Conservation (phyloP, 2,797 vertebrate genomes). For the Cottoperca gobio region DNA sequence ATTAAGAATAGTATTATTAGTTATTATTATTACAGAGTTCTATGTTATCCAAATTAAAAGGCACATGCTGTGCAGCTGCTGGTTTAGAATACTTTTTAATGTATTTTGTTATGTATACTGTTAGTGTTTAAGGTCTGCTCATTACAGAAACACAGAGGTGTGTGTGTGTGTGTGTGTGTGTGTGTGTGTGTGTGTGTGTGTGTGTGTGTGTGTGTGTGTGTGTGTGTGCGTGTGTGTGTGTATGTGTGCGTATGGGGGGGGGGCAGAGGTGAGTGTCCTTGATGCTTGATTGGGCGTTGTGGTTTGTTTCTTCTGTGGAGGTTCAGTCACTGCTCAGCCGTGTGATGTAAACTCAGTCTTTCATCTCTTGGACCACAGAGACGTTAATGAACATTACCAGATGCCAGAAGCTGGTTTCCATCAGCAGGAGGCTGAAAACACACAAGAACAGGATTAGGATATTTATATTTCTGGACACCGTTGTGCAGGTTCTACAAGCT, state of each 20-base stretch:
- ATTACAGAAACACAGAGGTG: not conserved
- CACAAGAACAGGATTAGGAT: not conserved
- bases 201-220: no score
- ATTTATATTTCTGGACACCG: not conserved
- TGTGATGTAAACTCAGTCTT: slow-evolving; percentile 4
- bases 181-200: no score
- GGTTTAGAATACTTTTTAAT: no score
- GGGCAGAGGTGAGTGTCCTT: no score
- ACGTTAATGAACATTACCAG: slow-evolving; percentile 22
- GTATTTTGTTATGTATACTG: no score
- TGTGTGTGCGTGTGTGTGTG: no score
- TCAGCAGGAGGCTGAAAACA: slow-evolving; percentile 5
- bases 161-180: no score
- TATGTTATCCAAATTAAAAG: no score
- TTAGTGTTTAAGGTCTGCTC: not conserved
- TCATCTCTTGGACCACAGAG: slow-evolving; percentile 29
- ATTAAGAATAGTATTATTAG: no score
- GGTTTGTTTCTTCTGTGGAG: slow-evolving; percentile 11
- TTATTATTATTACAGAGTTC: no score
- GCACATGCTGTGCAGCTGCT: no score
- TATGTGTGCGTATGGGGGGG: no score
- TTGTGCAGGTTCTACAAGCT: not conserved
- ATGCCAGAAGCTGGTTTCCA: not conserved
- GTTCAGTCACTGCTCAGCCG: not conserved
- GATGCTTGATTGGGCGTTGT: slow-evolving; percentile 1